phyloP scores from a whole-genome alignment of 2,797 vertebrate species.

The Percopsis omiscomaycus region DNA sequence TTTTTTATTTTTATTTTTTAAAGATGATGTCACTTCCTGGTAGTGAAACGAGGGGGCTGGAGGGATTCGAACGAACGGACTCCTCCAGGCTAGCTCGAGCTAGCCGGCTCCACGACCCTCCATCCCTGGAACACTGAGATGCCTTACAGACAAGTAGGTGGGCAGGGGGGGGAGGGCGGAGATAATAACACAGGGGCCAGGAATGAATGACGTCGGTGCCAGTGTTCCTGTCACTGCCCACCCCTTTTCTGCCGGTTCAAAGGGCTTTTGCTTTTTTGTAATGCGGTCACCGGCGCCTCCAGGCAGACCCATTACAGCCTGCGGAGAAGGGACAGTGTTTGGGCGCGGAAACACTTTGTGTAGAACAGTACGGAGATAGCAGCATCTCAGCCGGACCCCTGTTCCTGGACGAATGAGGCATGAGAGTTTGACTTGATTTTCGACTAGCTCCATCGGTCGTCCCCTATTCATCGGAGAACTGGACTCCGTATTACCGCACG shows the following conservation, averaged over 20 bases:
- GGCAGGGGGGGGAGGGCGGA: slow-evolving; percentile 24
- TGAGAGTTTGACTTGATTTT: slow-evolving; percentile 35
- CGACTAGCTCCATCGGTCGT: slow-evolving; percentile 58
- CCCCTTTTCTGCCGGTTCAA: slow-evolving; percentile 6
- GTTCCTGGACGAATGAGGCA: slow-evolving; percentile 47
- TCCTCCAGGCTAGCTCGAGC: slow-evolving; percentile 28
- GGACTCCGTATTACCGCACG: slow-evolving; percentile 30
- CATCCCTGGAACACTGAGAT: slow-evolving; percentile 58
- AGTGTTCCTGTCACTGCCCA: slow-evolving; percentile 35
- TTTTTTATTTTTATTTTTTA: slow-evolving; percentile 17
- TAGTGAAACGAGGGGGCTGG: slow-evolving; percentile 21
- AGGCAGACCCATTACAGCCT: slow-evolving; percentile 24
- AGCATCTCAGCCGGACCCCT: slow-evolving; percentile 38
- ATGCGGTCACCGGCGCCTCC: slow-evolving; percentile 34
- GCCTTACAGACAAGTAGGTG: slow-evolving; percentile 71
- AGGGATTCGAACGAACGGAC: slow-evolving; percentile 24
- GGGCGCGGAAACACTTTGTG: slow-evolving; percentile 31
- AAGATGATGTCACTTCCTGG: slow-evolving; percentile 39
- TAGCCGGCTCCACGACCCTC: slow-evolving; percentile 43
- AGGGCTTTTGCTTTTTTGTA: slow-evolving; percentile 15
- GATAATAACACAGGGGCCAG: slow-evolving; percentile 19
- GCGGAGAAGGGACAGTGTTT: slow-evolving; percentile 19
- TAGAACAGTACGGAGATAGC: slow-evolving; percentile 37
- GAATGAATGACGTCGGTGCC: slow-evolving; percentile 38
- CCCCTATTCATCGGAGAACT: slow-evolving; percentile 41